These are phyloP conservation scores for Drepanosiphum platanoidis DNA, from an alignment of 2,888 invertebrate species.

Conservation along the genomic window DNA sequence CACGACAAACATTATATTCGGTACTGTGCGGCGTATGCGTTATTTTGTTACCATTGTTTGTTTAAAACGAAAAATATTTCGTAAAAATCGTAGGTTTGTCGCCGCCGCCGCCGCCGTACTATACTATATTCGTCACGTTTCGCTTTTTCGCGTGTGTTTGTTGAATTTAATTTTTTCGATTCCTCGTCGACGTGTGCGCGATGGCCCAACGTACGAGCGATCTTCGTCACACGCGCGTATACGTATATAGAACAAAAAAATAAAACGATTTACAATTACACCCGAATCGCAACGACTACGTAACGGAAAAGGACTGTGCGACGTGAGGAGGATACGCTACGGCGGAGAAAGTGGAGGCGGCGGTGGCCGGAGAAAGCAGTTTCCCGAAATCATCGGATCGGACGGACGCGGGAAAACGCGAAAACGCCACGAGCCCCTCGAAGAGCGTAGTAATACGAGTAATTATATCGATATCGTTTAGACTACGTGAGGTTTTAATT, in stretches of 20 bases:
- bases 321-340: background rate
- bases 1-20: too few species aligned
- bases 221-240: background rate
- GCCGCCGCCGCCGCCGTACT: background rate
- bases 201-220: background rate
- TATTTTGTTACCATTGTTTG: too few species aligned
- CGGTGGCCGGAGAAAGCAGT: background rate
- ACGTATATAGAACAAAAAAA: background rate
- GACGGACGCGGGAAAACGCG: background rate
- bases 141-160: background rate
- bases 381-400: background rate
- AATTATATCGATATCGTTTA: too few species aligned
- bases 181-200: background rate
- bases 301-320: background rate
- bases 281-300: background rate
- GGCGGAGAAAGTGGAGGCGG: constrained; percentile 1
- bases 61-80: too few species aligned
- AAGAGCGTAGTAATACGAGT: too few species aligned
- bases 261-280: background rate
- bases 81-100: too few species aligned
- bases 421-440: too few species aligned
- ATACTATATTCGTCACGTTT: background rate
- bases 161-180: background rate
- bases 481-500: too few species aligned
- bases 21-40: background rate